Percentiles rank a stretch among this genome's conserved stretches.
phyloP scores from a whole-genome alignment of 1,140 invertebrate genomes.

The Bathynomus jamesi region DNA sequence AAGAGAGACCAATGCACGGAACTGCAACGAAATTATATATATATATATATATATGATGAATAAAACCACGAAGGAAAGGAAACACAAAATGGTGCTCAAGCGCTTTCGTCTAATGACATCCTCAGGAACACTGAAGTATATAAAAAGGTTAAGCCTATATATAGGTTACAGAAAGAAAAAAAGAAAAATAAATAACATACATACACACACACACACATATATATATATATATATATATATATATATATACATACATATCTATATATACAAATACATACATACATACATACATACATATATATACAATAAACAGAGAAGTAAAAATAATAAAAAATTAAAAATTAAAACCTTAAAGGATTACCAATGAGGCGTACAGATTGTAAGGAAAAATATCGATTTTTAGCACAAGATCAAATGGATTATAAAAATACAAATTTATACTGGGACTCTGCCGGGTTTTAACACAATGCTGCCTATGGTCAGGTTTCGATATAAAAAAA shows the following conservation, averaged over 20 bases:
- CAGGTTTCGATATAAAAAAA: too few species aligned
- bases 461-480: too few species aligned
- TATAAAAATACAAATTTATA: neutral
- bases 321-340: neutral
- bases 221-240: neutral
- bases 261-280: neutral
- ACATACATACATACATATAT: neutral
- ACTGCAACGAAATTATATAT: too few species aligned
- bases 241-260: neutral
- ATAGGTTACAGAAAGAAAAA: neutral
- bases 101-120: too few species aligned
- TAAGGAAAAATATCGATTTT: neutral
- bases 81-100: too few species aligned
- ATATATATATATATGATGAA: too few species aligned
- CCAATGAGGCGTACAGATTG: neutral
- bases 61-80: too few species aligned
- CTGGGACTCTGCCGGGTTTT: too few species aligned
- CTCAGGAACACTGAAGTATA: too few species aligned
- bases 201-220: neutral
- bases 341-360: neutral
- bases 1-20: too few species aligned
- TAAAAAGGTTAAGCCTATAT: too few species aligned
- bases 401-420: neutral
- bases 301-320: neutral
- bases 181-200: neutral